Base-by-base conservation (phyloP, 1,140 invertebrate species). In the Bombus haemorrhoidalis region DNA sequence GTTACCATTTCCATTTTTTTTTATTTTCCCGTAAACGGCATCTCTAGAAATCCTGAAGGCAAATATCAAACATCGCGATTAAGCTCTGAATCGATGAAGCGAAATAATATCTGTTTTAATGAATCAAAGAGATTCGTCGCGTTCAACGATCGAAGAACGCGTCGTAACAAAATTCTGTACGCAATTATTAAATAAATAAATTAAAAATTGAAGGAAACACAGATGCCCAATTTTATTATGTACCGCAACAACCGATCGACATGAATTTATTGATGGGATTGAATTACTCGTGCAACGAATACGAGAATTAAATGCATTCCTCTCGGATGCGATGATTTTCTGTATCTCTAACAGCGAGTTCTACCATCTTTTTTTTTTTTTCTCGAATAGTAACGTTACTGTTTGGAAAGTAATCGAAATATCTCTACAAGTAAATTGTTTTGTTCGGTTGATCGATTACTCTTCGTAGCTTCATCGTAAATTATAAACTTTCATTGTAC, bases 261-360 rank as follows among this genome's bases (percentile, higher is more conserved):
- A 15, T 47, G 41, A 53, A 69, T 80, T 39, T 53, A 25, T 12
- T 34, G 43, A 80, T 28, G 41, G 22, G 34, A 22, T 53, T 18
- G n/a, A n/a, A 28, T 72, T n/a, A 41, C 28, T 41, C 12, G 69
- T 37, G 68, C 15, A 69, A 69, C 22, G 10, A 69, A 39, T 34
- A 39, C 37, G 9, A 34, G 41, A 64, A 32, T 41, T 32, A 32
- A 66, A 69, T 37, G 73, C 43, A 25, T 53, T 57, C 25, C 22
- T 22, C 2, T 57, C 15, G 22, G 22, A 75, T 53, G 41, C 73
- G 57, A 69, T n/a, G 82, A 84, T 79, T 84, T 59, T 79, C 47
- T 57, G 81, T 57, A n/a, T 47, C 10, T 57, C 64, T 69, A 77
- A 71, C 47, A 79, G 39, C 82, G 75, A 84, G 79, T 59, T 79